Base-by-base conservation (phyloP, 2,888 invertebrate species). In the Tenodera sinensis region DNA sequence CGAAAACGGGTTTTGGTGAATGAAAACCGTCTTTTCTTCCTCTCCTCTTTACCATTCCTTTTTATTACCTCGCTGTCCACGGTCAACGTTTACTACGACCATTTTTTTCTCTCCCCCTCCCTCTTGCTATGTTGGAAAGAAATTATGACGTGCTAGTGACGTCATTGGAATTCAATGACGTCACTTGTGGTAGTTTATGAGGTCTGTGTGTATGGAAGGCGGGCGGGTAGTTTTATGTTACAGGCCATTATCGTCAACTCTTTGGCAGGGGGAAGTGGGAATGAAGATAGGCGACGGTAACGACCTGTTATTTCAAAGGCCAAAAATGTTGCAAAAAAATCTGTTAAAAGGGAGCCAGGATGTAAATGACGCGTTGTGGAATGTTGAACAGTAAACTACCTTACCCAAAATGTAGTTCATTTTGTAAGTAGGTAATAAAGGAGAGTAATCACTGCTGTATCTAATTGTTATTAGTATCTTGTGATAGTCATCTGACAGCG, bases 1-100 rank as follows among this genome's bases (percentile, higher is more conserved):
- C 89, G 88, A 89, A 89, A 90, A 90, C 90, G 88, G 85, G 90
- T 90, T 90, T 90, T 87, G 81, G 89, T 90, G 90, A 89, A 90
- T 90, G 89, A 90, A 89, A 89, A 90, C 89, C 90, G 85, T 90
- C 85, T 88, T 88, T n/a, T 87, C 83, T 34, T 54, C 86, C 47
- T 71, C 54, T 71, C 54, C 54, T 71, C 54, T 71, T 71, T 71
- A 71, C 54, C 25, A 71, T 71, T 71, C 54, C 54, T 71, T 71
- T 71, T 71, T 71, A 71, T 71, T 71, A 71, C 54, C 54, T 71
- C 89, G 85, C 89, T 84, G 85, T 84, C 88, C 88, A 85, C n/a
- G 84, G 28, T 81, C 84, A 84, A 84, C 84, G 84, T 88, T 88
- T 88, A 88, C 88, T 88, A 88, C 88, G 84, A 42, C 88, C 84